Percentiles rank a stretch among this genome's conserved stretches.
phyloP scores from a whole-genome alignment of 1,140 invertebrate species.

The Xylocopa sonorina region DNA sequence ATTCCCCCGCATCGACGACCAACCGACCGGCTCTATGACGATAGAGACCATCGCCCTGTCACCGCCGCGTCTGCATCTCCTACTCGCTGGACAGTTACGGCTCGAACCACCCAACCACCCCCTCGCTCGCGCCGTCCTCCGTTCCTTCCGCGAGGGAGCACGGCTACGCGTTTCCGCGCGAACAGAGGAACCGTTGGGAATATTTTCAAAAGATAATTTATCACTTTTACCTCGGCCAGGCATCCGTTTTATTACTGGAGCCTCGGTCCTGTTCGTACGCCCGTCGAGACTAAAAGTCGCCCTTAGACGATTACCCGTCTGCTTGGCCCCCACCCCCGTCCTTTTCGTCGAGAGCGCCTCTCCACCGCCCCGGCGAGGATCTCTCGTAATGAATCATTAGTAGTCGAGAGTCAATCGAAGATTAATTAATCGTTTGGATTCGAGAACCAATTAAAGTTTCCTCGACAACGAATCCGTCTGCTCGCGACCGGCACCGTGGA shows the following conservation, averaged over 20 bases:
- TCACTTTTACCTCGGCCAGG: not conserved
- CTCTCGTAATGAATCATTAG: conserved; percentile 67
- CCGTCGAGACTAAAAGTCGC: not conserved
- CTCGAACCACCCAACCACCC: no score
- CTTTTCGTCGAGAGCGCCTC: conserved; percentile 46
- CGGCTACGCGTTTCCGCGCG: not conserved
- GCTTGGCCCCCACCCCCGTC: conserved; percentile 11
- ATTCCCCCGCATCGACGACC: conserved; percentile 60
- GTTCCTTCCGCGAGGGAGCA: not conserved
- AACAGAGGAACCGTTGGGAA: not conserved
- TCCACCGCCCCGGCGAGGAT: conserved; percentile 54
- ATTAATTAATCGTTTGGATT: conserved; percentile 71
- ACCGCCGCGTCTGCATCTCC: conserved; percentile 25
- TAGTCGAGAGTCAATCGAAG: conserved; percentile 69
- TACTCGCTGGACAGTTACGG: not conserved
- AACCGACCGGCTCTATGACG: conserved; percentile 31
- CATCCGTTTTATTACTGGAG: not conserved
- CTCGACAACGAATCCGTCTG: conserved; percentile 60
- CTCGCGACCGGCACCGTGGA: conserved; percentile 49
- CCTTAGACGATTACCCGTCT: conserved; percentile 52
- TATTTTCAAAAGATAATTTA: not conserved
- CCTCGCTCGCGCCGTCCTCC: not conserved
- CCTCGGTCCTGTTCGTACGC: no score
- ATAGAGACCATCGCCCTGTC: conserved; percentile 55
- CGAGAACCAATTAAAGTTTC: conserved; percentile 70